These are phyloP conservation scores for Paralvinella palmiformis DNA, from an alignment of 1,140 invertebrate species.

Conservation along the genomic window DNA sequence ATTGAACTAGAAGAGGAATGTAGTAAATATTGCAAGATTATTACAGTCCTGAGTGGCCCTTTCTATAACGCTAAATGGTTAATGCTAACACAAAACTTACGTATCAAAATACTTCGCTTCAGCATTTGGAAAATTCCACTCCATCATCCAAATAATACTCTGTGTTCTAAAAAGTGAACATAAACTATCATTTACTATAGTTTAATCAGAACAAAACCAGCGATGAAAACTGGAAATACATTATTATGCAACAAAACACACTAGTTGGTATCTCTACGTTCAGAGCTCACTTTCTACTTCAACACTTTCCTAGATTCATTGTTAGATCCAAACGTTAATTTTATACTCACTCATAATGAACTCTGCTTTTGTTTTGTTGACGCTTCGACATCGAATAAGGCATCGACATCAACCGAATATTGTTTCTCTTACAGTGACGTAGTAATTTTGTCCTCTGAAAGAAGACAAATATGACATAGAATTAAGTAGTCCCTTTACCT, in stretches of 20 bases:
- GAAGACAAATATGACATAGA: no score
- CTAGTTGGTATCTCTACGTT: background rate
- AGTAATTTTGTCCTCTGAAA: no score
- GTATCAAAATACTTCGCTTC: constrained; percentile 21
- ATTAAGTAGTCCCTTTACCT: no score
- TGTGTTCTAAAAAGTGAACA: constrained; percentile 10
- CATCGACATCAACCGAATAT: no score
- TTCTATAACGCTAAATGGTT: background rate
- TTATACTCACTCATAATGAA: background rate
- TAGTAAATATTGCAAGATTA: background rate
- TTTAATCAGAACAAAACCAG: no score
- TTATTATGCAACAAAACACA: background rate
- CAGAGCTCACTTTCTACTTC: background rate
- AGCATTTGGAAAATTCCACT: constrained; percentile 22
- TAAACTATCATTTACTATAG: background rate
- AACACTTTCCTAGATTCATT: background rate
- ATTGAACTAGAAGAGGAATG: background rate
- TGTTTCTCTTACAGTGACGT: no score
- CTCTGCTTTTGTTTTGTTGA: no score
- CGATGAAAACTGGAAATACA: background rate
- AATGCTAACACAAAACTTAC: background rate
- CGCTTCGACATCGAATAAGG: no score
- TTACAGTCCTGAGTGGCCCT: background rate
- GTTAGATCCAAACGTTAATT: background rate
- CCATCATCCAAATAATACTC: constrained; percentile 21